Base-by-base conservation (phyloP, 2,888 invertebrate species). In the Erannis defoliaria region DNA sequence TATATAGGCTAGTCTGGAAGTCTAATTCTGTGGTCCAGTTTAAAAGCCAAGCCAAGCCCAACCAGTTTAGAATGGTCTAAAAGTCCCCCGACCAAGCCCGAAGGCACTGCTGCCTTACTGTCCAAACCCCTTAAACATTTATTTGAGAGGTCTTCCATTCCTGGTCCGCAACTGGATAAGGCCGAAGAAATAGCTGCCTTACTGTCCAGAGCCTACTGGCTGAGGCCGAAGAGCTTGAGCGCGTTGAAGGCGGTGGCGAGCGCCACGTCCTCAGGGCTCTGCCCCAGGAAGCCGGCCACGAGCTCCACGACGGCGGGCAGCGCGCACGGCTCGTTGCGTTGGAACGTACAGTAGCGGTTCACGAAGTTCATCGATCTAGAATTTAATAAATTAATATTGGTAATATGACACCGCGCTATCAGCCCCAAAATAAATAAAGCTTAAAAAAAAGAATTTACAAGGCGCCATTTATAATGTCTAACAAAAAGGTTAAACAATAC, bases 321-420 rank as follows among this genome's bases (percentile, higher is more conserved):
- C 43, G 98, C 97, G 88, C 98, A 98, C 0, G 99, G 99, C 91
- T 99, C 99, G 89, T 99, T 99, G 73, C 99, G 95, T 91, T 98
- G 98, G 93, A 98, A 98, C 67, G 98, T 98, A 90, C 98, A 98
- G 90, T 98, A 98, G 72, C 98, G 95, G 83, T 97, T 96, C 77
- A 97, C 94, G 88, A 96, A 97, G 71, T 94, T 96, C 94, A 96
- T 94, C 35, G 97, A 97, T 82, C 96, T 96, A 62, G 18, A 51
- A 55, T 23, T 2, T 12, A 10, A 40, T 14, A 16, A 12, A 16
- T 33, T 5, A 23, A 2, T 23, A 23, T 23, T 23, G 23, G n/a
- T n/a, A n/a, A n/a, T n/a, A n/a, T n/a, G n/a, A n/a, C n/a, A n/a
- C n/a, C n/a, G n/a, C n/a, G n/a, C n/a, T n/a, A n/a, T n/a, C n/a